Evolutionary conservation across 2,113 vertebrate species (phyloP).

Genomic region (Syrrhaptes paradoxus): DNA sequence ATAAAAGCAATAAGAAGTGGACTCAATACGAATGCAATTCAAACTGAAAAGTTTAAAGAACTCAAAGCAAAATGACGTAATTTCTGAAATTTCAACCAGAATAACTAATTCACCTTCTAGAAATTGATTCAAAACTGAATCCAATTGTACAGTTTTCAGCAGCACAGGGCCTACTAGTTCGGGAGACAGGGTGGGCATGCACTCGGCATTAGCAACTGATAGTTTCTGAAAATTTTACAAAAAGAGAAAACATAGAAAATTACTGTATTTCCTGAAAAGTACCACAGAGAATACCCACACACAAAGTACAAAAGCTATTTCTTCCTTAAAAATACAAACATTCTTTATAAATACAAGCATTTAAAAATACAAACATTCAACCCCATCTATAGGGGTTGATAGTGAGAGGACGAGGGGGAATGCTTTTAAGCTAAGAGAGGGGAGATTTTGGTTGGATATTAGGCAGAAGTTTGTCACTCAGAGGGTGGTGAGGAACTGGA

Average conservation of each 20-base stretch:
- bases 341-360: not conserved
- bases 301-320: not conserved
- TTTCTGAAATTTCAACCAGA: not conserved
- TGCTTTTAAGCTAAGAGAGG: too few relatives aligned
- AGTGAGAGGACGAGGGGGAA: too few relatives aligned
- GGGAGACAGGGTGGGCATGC: not conserved
- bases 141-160: not conserved
- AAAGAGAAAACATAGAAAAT: not conserved
- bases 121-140: not conserved
- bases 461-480: too few relatives aligned
- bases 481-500: too few relatives aligned
- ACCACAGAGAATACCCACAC: not conserved
- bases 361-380: too few relatives aligned
- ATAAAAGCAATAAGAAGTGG: not conserved
- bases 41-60: not conserved
- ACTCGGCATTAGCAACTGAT: not conserved
- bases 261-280: not conserved
- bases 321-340: not conserved
- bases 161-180: not conserved
- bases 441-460: too few relatives aligned
- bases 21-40: not conserved
- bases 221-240: not conserved
- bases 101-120: not conserved
- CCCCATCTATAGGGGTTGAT: too few relatives aligned
- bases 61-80: not conserved